Base-by-base conservation (phyloP, 2,797 vertebrate species). In the Tangara arthus region DNA sequence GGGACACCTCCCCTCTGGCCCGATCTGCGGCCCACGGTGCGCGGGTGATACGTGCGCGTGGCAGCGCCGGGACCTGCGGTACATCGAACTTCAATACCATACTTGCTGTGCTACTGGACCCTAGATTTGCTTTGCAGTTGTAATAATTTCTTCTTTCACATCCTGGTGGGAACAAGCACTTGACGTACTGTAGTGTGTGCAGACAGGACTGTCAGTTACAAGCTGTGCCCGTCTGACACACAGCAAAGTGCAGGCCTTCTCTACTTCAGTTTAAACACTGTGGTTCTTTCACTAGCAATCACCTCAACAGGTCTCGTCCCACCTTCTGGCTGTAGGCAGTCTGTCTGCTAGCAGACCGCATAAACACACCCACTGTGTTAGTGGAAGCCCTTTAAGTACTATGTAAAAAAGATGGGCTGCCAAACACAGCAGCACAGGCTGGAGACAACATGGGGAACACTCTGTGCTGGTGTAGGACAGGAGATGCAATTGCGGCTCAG, bases 131-230 rank as follows among this genome's bases (percentile, higher is more conserved):
- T 53, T 35, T 69, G 37, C 19, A 14, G 18, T 42, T 84, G 17
- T 47, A 60, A 10, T 32, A 17, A 55, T 46, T 24, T 28, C 19
- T 35, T 70, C 15, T n/a, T 49, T 77, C 56, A 34, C 15, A 46
- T 26, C 32, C 20, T 53, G 24, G 18, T 52, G 22, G 11, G 61
- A 42, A 37, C 15, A 61, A 64, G 66, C 34, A 26, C 9, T 57
- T 60, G 0, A 3, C 1, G 1, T n/a, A 13, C 12, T 32, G 35
- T 7, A n/a, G 46, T 22, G 39, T 22, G 18, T 44, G 27, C 47
- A 34, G 65, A n/a, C 32, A 41, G 22, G 50, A 34, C 28, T 24
- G 4, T 4, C 3, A 4, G 30, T 44, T 50, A 46, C 34, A 44
- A 65, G 12, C 32, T 44, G 27, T 24, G 35, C 26, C 14, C 17